Evolutionary conservation across 1,140 invertebrate genomes (phyloP).

Genomic region (Probaryconus sp.): DNA sequence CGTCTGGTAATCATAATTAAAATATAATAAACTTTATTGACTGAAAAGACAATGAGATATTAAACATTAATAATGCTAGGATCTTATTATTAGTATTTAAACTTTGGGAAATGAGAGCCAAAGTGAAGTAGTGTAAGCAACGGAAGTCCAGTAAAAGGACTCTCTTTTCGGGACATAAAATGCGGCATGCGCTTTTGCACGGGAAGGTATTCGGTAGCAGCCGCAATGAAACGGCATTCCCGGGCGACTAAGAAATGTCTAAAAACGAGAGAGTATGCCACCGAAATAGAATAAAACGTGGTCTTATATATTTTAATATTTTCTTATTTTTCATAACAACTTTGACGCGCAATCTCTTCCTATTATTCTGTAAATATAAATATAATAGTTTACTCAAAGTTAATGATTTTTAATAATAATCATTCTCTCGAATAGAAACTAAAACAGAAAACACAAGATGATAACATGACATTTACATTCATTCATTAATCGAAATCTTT

Average conservation of each 20-base stretch:
- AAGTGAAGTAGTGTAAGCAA: slow-evolving; percentile 9
- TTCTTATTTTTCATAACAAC: slow-evolving; percentile 15
- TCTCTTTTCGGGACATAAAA: slow-evolving; percentile 5
- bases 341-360: too few relatives aligned
- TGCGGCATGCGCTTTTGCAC: slow-evolving; percentile 17
- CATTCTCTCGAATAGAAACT: too few relatives aligned
- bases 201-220: slow-evolving; percentile 22
- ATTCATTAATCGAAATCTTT: too few relatives aligned
- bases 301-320: not conserved
- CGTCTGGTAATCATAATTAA: too few relatives aligned
- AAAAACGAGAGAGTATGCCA: slow-evolving; percentile 18
- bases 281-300: slow-evolving; percentile 5
- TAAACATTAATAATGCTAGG: slow-evolving; percentile 29
- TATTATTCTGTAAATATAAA: not conserved
- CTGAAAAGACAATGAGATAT: too few relatives aligned
- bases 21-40: too few relatives aligned
- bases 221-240: slow-evolving; percentile 26
- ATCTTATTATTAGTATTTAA: too few relatives aligned
- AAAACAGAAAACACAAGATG: too few relatives aligned
- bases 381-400: not conserved
- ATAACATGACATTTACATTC: too few relatives aligned
- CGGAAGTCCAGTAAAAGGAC: slow-evolving; percentile 13
- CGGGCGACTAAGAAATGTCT: not conserved
- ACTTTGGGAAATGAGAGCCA: slow-evolving; percentile 16
- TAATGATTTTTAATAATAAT: not conserved